Base-by-base conservation (phyloP, 2,113 vertebrate species). In the Ctenodactylus gundi region DNA sequence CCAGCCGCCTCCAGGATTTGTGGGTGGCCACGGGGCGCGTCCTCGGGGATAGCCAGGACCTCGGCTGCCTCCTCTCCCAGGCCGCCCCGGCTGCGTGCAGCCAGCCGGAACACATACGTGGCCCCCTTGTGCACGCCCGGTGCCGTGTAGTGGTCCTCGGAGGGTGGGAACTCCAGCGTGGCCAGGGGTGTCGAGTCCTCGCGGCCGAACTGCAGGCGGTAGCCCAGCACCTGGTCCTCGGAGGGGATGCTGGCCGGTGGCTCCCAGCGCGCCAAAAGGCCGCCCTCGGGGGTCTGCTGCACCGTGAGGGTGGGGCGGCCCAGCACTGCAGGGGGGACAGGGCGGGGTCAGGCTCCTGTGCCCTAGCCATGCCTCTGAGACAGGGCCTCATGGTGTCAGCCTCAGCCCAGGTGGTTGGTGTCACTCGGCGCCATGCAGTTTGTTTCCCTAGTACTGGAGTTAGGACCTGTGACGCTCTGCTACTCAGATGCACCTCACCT, bases 151-250 rank as follows among this genome's bases (percentile, higher is more conserved):
- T 98, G 98, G 46, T 98, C 98, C 96, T 99, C 98, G 53, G 98
- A 97, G 2, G 98, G 97, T 0, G 98, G 85, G 97, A 99, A 99
- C 88, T 99, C 99, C 98, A 99, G 94, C 0, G 99, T 99, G 85
- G 99, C 98, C 96, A 99, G 98, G 3, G 99, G 99, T 0, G 96
- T 89, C 0, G 99, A 93, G 64, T 99, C 99, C 96, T 98, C 98
- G 34, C 99, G 99, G 97, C 99, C 99, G 20, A 99, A 99, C 97
- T 99, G 99, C 41, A 99, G 99, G 39, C 99, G 98, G 97, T 99
- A 99, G 95, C 99, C 99, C 94, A 99, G 97, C 85, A 99, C 98
- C 93, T 99, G 98, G 97, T 99, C 98, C 91, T 99, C 98, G 0
- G 98, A 87, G 5, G 96, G 46, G 72, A 51, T 94, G 94, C 97